These are phyloP conservation scores for Lemur catta DNA, from an alignment of 2,797 vertebrate species.

Conservation along the genomic window DNA sequence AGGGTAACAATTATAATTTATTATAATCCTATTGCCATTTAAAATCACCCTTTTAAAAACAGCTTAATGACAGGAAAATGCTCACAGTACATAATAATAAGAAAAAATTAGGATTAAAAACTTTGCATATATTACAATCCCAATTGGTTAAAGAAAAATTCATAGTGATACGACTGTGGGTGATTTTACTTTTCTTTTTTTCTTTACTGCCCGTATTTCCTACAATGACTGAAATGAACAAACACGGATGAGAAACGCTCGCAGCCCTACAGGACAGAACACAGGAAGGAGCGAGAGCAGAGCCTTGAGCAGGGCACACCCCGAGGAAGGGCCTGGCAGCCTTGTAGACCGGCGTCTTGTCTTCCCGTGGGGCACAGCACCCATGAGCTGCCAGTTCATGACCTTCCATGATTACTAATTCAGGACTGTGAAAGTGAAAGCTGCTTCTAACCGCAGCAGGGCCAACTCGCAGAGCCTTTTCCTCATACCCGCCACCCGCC, in stretches of 20 bases:
- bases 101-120: not conserved
- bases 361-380: not conserved
- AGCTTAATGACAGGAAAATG: not conserved
- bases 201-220: rapidly evolving
- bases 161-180: not conserved
- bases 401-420: not conserved
- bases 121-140: rapidly evolving
- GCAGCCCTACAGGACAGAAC: rapidly evolving
- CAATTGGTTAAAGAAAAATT: not conserved
- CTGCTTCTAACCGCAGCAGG: not conserved
- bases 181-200: not conserved
- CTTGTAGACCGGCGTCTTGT: too few species aligned
- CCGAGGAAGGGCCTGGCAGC: too few species aligned
- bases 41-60: not conserved
- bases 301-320: rapidly evolving
- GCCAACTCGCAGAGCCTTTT: not conserved
- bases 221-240: rapidly evolving
- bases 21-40: not conserved
- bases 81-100: not conserved
- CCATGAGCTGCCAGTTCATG: not conserved
- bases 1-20: rapidly evolving
- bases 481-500: rapidly evolving
- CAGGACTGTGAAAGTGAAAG: not conserved
- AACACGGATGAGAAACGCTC: rapidly evolving
- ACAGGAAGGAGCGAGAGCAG: rapidly evolving